Evolutionary conservation across 1,140 invertebrate species (phyloP), one percentile per base, ranked within the genome.

Genomic region (Melipona quadrifasciata): DNA sequence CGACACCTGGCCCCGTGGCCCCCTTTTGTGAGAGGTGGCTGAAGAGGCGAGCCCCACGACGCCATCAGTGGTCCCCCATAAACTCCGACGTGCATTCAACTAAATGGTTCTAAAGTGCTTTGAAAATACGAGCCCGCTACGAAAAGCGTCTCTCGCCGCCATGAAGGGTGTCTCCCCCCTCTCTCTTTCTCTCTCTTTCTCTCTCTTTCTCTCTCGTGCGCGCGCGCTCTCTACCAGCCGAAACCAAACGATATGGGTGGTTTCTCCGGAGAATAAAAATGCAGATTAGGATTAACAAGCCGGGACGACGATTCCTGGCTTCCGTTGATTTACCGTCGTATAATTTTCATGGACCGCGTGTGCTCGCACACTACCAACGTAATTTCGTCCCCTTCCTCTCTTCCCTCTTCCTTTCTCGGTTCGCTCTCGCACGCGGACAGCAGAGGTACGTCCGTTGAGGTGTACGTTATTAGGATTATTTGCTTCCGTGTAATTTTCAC

Each of bases 1-100:
- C 90, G 88, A 93, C 93, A 93, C 93, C 93, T 93, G 93, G 93
- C 83, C 87, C 75, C 79, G 84, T 89, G 87, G 85, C 76, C 79
- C 82, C 86, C 86, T 91, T 31, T 90, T 91, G 90, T 91, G 76
- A 84, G 81, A 76, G 65, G 67, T 83, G 71, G 88, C 83, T 73
- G 83, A 89, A 85, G 82, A 82, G 39, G 72, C 89, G 78, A 64
- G 88, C 71, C 81, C 90, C 82, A 70, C 58, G 82, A 70, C 58
- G 82, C 89, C 84, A 86, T 84, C 83, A 87, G 85, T 87, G 73
- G 84, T 61, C 68, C 85, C 86, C 84, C 90, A 93, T 93, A 93
- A 92, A 93, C 88, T 92, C 83, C 5, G 76, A 34, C 86, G 51
- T 73, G 85, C 85, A 85, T 88, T 91, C 87, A 85, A 74, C 90